Percentiles rank a stretch among this genome's conserved stretches.
Conservation (phyloP, 2,113 vertebrate genomes). For the Zosterops borbonicus region DNA sequence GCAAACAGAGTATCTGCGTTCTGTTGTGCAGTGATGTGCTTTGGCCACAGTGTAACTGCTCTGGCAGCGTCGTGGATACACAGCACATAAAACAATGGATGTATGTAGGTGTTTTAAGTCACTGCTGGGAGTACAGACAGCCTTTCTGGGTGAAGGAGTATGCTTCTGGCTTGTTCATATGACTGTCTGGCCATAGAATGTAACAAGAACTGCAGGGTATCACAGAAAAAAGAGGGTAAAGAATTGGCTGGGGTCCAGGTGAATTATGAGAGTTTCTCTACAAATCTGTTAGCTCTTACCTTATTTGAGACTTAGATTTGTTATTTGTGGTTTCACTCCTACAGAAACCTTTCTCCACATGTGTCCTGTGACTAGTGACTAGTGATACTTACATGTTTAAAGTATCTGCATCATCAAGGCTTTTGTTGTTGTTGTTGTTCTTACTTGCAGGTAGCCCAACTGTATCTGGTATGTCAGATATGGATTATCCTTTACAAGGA, state of each 20-base stretch:
- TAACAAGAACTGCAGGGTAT: background rate
- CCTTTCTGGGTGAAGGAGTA: background rate
- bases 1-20: background rate
- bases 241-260: background rate
- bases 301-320: background rate
- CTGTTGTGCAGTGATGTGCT: background rate
- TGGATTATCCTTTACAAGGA: conserved; percentile 97
- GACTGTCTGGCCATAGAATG: rapidly evolving
- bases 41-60: background rate
- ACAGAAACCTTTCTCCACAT: rapidly evolving
- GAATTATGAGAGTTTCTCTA: background rate
- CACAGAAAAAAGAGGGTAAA: background rate
- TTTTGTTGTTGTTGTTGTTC: background rate
- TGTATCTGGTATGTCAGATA: conserved; percentile 92
- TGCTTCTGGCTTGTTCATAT: background rate
- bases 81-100: background rate
- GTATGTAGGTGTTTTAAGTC: background rate
- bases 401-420: background rate
- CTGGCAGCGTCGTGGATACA: background rate
- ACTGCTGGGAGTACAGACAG: background rate
- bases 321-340: background rate
- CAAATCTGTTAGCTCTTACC: background rate
- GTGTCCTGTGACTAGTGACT: background rate
- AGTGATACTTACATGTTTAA: background rate
- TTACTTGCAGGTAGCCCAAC: conserved; percentile 84